Percentiles rank a stretch among this genome's conserved stretches.
Evolutionary conservation across 2,888 invertebrate genomes (phyloP).

Genomic region (Drosophila paramelanica): DNA sequence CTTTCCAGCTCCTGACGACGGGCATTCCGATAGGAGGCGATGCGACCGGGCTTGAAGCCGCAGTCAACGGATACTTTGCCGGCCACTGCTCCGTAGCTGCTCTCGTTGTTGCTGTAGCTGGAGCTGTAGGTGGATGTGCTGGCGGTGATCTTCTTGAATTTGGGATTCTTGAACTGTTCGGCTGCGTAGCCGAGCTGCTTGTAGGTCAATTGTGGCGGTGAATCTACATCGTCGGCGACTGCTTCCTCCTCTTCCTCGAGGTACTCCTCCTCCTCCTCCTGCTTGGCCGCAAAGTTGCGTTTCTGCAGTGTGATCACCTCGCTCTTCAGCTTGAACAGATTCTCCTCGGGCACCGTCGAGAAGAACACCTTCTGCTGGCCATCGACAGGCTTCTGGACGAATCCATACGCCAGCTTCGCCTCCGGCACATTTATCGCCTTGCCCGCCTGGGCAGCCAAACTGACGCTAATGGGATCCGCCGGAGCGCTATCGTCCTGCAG

Average conservation of each 20-base stretch:
- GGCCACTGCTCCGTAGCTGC: constrained; percentile 51
- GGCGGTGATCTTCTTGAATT: constrained; percentile 62
- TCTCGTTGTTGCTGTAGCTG: constrained; percentile 21
- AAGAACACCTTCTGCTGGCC: constrained; percentile 71
- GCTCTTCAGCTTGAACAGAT: constrained; percentile 86
- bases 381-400: constrained; percentile 85
- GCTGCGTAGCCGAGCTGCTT: constrained; percentile 85
- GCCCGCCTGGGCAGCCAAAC: constrained; percentile 84
- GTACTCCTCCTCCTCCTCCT: constrained; percentile 68
- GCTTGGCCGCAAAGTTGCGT: constrained; percentile 50
- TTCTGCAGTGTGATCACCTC: constrained; percentile 86
- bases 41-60: constrained; percentile 77
- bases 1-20: constrained; percentile 54
- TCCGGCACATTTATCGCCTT: constrained; percentile 85
- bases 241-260: constrained; percentile 67
- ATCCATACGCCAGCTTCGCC: constrained; percentile 86
- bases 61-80: constrained; percentile 72
- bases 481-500: constrained; percentile 70
- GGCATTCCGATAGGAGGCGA: constrained; percentile 65
- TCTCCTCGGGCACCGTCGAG: constrained; percentile 86
- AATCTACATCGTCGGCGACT: constrained; percentile 46
- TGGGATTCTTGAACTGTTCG: constrained; percentile 82
- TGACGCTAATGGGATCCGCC: constrained; percentile 86
- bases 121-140: constrained; percentile 39
- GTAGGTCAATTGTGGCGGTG: constrained; percentile 82